Percentiles rank a stretch among this genome's conserved stretches.
These are phyloP conservation scores for Chironomus tentans DNA, from an alignment of 2,888 invertebrate species.

Conservation along the genomic window DNA sequence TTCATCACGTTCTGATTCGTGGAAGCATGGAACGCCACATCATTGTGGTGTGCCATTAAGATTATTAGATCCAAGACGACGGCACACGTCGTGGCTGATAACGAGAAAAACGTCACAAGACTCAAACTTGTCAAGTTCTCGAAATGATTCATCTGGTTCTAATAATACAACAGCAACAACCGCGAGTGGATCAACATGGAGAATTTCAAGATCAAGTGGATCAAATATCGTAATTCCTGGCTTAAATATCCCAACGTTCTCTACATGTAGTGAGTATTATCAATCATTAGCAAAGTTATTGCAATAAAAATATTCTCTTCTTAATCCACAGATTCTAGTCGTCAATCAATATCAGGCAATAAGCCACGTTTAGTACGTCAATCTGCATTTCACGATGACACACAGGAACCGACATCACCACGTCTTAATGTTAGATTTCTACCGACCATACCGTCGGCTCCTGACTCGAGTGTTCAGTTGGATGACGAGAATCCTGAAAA, in stretches of 20 bases:
- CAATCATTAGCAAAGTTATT: neutral
- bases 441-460: constrained; percentile 64
- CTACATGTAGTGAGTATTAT: constrained; percentile 33
- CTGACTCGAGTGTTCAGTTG: constrained; percentile 59
- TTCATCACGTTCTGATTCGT: constrained; percentile 78
- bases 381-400: constrained; percentile 69
- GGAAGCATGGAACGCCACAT: constrained; percentile 63
- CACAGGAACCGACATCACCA: constrained; percentile 44
- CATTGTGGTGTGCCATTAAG: constrained; percentile 68
- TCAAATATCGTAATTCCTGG: constrained; percentile 37
- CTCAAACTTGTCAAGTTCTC: constrained; percentile 79
- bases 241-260: constrained; percentile 44
- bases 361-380: constrained; percentile 74
- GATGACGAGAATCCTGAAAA: constrained; percentile 48
- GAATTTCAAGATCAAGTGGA: constrained; percentile 76
- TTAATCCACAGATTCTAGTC: constrained; percentile 32
- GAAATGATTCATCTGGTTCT: constrained; percentile 86
- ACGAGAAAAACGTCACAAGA: constrained; percentile 89
- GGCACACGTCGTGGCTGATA: constrained; percentile 81
- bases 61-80: constrained; percentile 63
- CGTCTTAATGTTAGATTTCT: constrained; percentile 51
- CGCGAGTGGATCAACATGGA: constrained; percentile 83
- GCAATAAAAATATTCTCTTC: neutral
- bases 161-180: constrained; percentile 79
- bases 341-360: constrained; percentile 35